These are phyloP conservation scores for Dasyprocta punctata DNA, from an alignment of 2,113 vertebrate species.

Conservation along the genomic window DNA sequence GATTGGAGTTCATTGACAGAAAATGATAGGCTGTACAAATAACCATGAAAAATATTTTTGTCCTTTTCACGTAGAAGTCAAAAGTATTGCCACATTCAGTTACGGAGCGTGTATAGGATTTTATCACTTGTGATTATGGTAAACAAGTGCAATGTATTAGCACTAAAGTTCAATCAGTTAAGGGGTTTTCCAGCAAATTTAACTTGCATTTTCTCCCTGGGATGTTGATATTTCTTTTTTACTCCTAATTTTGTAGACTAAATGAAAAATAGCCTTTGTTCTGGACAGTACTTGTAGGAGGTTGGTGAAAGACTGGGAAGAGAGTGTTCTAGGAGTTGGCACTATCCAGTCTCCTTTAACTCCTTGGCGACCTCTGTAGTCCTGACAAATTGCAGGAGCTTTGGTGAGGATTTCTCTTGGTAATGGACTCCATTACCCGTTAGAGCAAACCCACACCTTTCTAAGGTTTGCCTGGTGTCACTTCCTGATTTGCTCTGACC, in stretches of 20 bases:
- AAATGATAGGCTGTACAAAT: neutral
- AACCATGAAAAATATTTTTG: conserved; percentile 1
- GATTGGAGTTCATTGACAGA: conserved; percentile 32
- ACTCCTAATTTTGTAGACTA: neutral
- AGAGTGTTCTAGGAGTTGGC: neutral
- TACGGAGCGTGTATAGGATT: neutral
- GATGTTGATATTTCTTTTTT: neutral
- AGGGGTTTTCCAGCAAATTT: neutral
- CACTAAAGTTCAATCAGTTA: neutral
- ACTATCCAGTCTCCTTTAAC: neutral
- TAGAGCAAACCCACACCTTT: neutral
- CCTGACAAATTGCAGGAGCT: neutral
- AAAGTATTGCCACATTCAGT: neutral
- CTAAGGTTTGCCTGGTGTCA: neutral
- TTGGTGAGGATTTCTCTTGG: neutral
- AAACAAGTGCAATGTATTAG: neutral
- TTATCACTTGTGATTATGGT: neutral
- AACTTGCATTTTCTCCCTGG: neutral
- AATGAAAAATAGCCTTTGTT: neutral
- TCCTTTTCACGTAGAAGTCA: neutral
- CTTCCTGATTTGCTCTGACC: neutral
- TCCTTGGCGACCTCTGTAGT: neutral
- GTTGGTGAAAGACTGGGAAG: neutral
- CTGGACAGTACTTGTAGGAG: neutral
- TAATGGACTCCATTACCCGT: neutral